Base-by-base conservation (phyloP, 2,797 vertebrate genomes). In the Tachyglossus aculeatus region DNA sequence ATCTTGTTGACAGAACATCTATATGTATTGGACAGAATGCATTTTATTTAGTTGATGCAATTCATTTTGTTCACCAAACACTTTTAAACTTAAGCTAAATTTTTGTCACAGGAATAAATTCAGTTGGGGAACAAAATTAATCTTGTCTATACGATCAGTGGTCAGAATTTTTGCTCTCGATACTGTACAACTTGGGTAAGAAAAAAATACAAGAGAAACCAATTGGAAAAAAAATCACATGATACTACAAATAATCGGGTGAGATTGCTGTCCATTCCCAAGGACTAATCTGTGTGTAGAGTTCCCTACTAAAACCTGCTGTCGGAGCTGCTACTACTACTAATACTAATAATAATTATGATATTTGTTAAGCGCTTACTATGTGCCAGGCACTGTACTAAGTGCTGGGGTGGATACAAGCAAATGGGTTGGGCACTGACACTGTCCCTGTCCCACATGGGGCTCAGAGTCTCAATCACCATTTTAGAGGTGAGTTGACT, bases 1-100 rank as follows among this genome's bases (percentile, higher is more conserved):
- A 85, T 92, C 90, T 92, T 90, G 85, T 71, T 88, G 92, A 90
- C 88, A 91, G 83, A 86, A 89, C 68, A 76, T 86, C 91, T 89
- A 90, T 90, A 90, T 66, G 44, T 71, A 83, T 72, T 52, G 62
- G 78, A 68, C 54, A 77, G 74, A 85, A 82, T 55, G 62, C 18
- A 53, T 90, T 87, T 90, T 90, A 88, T 90, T 83, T 82, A 86
- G 68, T 84, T 84, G 77, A 80, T 68, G 65, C 60, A 79, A 87
- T 88, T 88, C 43, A 81, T 87, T 88, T 83, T 77, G 65, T 76
- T 85, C 81, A 69, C 70, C 78, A 80, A 85, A 84, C 63, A 64
- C 62, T 86, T 88, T 71, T 67, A 79, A 80, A 86, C 32, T 41
- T 80, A 25, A 43, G 67, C 59, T 72, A 67, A 43, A 32, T 33